phyloP scores from a whole-genome alignment of 2,113 vertebrate species.

The Mobula hypostoma region DNA sequence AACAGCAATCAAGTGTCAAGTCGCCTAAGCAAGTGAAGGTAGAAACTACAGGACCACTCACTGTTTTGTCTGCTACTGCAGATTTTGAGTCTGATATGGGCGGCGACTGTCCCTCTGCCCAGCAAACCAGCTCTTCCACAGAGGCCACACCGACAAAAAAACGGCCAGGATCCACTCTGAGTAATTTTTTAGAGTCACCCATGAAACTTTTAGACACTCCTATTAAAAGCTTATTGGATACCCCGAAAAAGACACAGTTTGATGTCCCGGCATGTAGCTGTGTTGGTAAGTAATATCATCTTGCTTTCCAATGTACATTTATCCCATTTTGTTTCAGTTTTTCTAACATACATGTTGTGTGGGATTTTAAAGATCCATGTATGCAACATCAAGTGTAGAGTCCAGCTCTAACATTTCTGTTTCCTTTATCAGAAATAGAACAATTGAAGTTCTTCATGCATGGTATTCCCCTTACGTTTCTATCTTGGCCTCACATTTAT shows the following conservation, averaged over 20 bases:
- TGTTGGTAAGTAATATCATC: slow-evolving; percentile 70
- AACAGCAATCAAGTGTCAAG: slow-evolving; percentile 74
- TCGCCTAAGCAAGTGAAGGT: slow-evolving; percentile 79
- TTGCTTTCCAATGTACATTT: neutral
- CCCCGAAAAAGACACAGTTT: slow-evolving; percentile 90
- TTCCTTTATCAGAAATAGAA: too few relatives aligned
- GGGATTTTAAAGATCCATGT: too few relatives aligned
- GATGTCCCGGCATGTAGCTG: slow-evolving; percentile 93
- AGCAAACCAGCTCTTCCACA: slow-evolving; percentile 49
- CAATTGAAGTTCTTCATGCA: too few relatives aligned
- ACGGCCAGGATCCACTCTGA: slow-evolving; percentile 73
- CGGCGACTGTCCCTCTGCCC: slow-evolving; percentile 48
- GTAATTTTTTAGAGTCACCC: slow-evolving; percentile 87
- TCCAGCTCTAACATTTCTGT: too few relatives aligned
- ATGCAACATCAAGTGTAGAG: too few relatives aligned
- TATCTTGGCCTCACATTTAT: too few relatives aligned
- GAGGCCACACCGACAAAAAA: slow-evolving; percentile 80
- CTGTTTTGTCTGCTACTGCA: slow-evolving; percentile 68
- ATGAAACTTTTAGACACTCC: slow-evolving; percentile 72
- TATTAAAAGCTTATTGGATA: slow-evolving; percentile 80
- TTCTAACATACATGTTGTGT: too few relatives aligned
- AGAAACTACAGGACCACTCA: slow-evolving; percentile 76
- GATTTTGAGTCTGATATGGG: slow-evolving; percentile 52
- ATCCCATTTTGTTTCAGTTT: too few relatives aligned
- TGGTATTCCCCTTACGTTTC: too few relatives aligned